phyloP scores from a whole-genome alignment of 2,113 vertebrate genomes.

The Siniperca chuatsi region DNA sequence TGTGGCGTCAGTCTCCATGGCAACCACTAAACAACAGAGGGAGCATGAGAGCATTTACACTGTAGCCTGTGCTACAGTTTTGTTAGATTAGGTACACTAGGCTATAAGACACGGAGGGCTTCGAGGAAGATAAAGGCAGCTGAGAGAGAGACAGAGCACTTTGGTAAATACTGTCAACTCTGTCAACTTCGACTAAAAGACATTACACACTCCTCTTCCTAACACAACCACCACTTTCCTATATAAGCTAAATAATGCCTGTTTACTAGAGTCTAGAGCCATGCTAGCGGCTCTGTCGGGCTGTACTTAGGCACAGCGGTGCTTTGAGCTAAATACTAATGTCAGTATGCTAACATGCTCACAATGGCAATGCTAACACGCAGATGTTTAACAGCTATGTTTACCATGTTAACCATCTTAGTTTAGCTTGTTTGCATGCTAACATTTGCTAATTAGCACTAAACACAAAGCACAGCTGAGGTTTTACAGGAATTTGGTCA shows the following conservation, averaged over 20 bases:
- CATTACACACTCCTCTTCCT: not conserved
- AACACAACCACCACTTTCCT: not conserved
- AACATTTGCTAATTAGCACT: too few relatives aligned
- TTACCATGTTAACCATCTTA: too few relatives aligned
- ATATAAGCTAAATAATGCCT: not conserved
- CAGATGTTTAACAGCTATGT: too few relatives aligned
- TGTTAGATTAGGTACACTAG: not conserved
- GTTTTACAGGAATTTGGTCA: not conserved
- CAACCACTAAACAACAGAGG: constrained; percentile 3
- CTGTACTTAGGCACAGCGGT: not conserved
- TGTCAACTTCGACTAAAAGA: not conserved
- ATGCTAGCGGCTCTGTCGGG: not conserved
- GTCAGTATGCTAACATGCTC: not conserved
- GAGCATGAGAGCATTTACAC: not conserved
- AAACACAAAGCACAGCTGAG: too few relatives aligned
- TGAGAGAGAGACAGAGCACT: constrained; percentile 17
- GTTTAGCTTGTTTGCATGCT: too few relatives aligned
- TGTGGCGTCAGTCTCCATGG: not conserved
- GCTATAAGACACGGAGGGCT: not conserved
- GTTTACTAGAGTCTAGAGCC: not conserved
- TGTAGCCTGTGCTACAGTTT: not conserved
- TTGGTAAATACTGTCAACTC: constrained; percentile 27
- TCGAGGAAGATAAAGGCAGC: not conserved
- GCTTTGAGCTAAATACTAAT: too few relatives aligned
- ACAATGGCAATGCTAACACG: not conserved